Evolutionary conservation across 2,797 vertebrate species (phyloP).

Genomic region (Esox masquinongy): DNA sequence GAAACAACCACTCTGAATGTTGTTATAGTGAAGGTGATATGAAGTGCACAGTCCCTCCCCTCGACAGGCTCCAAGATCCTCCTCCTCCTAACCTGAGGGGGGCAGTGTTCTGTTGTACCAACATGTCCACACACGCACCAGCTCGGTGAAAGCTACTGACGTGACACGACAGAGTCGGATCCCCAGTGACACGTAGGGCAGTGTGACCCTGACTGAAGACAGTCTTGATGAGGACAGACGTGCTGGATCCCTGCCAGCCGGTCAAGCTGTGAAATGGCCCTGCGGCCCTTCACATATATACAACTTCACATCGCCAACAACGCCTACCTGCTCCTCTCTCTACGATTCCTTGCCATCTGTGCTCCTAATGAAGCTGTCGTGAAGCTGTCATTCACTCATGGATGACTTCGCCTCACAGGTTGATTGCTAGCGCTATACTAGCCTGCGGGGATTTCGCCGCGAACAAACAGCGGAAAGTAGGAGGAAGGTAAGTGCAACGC

Average conservation of each 20-base stretch:
- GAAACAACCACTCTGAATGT: not conserved
- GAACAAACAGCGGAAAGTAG: not conserved
- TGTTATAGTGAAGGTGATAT: constrained; percentile 23
- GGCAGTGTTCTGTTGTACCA: constrained; percentile 25
- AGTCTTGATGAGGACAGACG: constrained; percentile 48
- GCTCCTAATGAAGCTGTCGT: constrained; percentile 72
- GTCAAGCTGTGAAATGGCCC: constrained; percentile 70
- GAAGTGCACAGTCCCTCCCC: not conserved
- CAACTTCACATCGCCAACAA: constrained; percentile 67
- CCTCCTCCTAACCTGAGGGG: not conserved
- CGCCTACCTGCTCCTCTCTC: constrained; percentile 34
- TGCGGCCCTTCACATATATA: constrained; percentile 57
- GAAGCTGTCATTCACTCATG: constrained; percentile 69
- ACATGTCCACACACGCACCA: not conserved
- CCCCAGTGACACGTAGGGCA: constrained; percentile 49
- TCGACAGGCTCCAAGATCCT: not conserved
- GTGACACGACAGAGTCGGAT: constrained; percentile 21
- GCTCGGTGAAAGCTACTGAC: constrained; percentile 16
- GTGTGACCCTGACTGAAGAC: constrained; percentile 38
- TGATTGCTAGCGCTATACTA: constrained; percentile 35
- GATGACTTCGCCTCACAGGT: constrained; percentile 54
- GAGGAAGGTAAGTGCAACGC: constrained; percentile 21
- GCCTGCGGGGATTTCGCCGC: constrained; percentile 40
- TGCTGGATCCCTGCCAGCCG: constrained; percentile 61
- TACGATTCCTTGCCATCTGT: constrained; percentile 66